These are phyloP conservation scores for Tyrannus savana DNA, from an alignment of 2,113 vertebrate genomes.

Conservation along the genomic window DNA sequence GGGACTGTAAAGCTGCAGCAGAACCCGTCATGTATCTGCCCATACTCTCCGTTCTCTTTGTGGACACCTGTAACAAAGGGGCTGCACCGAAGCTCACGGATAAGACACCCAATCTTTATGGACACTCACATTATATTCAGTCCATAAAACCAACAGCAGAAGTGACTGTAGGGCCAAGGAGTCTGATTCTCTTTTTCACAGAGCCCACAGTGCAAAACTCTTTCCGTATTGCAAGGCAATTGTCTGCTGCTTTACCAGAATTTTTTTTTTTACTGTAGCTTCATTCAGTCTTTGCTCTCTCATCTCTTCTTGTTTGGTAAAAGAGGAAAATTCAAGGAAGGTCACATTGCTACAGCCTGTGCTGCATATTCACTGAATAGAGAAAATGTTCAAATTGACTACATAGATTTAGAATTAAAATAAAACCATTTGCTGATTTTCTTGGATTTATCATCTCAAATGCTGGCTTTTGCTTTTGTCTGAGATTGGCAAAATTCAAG, in stretches of 20 bases:
- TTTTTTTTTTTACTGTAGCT: neutral
- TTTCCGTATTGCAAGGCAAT: neutral
- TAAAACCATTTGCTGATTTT: neutral
- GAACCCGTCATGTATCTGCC: fast-evolving
- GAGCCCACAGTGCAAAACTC: neutral
- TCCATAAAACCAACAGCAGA: neutral
- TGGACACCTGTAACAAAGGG: neutral
- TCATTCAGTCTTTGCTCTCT: neutral
- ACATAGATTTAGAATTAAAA: neutral
- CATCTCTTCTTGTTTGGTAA: neutral
- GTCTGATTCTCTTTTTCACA: neutral
- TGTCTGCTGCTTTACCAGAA: neutral
- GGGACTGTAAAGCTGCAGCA: neutral
- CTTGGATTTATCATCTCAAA: neutral
- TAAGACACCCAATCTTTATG: neutral
- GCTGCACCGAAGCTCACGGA: neutral
- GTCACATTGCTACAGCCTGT: neutral
- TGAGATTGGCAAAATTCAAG: neutral
- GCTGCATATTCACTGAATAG: neutral
- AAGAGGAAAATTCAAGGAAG: neutral
- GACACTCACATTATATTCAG: neutral
- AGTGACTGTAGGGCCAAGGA: neutral
- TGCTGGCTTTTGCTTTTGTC: neutral
- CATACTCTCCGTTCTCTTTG: neutral
- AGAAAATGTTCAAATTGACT: neutral